phyloP scores from a whole-genome alignment of 2,113 vertebrate species.

The Leucopsar rothschildi region DNA sequence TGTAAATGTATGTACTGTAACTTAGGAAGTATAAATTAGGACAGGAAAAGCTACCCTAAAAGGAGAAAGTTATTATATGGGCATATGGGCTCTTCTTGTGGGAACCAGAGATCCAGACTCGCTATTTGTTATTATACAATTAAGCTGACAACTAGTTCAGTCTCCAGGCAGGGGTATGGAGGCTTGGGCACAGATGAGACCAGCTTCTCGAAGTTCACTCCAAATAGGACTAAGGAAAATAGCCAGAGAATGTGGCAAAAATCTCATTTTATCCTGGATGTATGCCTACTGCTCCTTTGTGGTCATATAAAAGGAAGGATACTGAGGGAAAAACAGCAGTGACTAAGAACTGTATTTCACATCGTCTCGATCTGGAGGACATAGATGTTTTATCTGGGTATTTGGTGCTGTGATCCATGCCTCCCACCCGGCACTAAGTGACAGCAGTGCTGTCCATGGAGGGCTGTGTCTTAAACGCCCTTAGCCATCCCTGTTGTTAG shows the following conservation, averaged over 20 bases:
- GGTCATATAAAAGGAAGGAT: neutral
- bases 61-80: conserved; percentile 27
- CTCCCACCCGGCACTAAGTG: neutral
- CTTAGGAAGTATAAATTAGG: conserved; percentile 53
- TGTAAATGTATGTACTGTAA: conserved; percentile 63
- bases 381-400: neutral
- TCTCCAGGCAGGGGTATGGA: neutral
- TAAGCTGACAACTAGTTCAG: neutral
- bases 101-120: neutral
- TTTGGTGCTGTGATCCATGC: neutral
- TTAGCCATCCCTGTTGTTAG: neutral
- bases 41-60: conserved; percentile 51
- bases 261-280: neutral
- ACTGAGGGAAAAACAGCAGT: neutral
- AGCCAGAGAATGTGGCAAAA: neutral
- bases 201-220: neutral
- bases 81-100: conserved; percentile 30
- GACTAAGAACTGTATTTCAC: neutral
- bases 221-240: neutral
- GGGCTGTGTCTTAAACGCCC: neutral
- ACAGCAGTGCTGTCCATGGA: neutral
- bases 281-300: neutral
- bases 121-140: neutral
- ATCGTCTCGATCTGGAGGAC: neutral
- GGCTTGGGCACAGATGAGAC: neutral